These are phyloP conservation scores for Anseranas semipalmata DNA, from an alignment of 2,113 vertebrate species.

Conservation along the genomic window DNA sequence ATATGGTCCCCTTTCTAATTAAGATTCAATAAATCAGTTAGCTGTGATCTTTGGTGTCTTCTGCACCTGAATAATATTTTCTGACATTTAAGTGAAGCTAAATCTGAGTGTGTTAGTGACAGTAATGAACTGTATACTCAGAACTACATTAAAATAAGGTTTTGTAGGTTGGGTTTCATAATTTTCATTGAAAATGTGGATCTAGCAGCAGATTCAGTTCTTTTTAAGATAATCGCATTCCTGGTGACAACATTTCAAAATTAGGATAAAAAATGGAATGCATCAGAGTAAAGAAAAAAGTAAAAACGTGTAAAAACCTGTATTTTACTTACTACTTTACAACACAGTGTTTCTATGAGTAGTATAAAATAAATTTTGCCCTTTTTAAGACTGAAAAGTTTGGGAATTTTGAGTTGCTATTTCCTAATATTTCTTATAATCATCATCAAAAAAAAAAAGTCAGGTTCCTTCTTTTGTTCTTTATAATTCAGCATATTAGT, in stretches of 20 bases:
- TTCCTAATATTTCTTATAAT: not conserved
- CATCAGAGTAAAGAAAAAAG: not conserved
- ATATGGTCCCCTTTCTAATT: conserved; percentile 66
- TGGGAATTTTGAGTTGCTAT: not conserved
- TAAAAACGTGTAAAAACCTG: not conserved
- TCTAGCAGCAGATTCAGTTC: not conserved
- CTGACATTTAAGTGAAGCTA: conserved; percentile 75
- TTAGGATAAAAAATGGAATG: not conserved
- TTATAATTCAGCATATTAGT: not conserved
- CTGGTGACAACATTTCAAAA: not conserved
- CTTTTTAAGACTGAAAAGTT: not conserved
- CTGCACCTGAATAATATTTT: conserved; percentile 70
- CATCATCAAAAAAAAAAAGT: not conserved
- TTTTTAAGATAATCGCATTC: not conserved
- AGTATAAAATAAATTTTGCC: not conserved
- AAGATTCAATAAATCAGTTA: conserved; percentile 67
- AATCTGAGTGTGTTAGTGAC: conserved; percentile 20
- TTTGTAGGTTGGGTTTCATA: not conserved
- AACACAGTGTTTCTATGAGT: not conserved
- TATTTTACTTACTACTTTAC: not conserved
- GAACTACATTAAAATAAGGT: conserved; percentile 54
- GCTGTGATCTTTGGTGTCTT: conserved; percentile 71
- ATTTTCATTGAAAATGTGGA: not conserved
- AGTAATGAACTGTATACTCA: conserved; percentile 58
- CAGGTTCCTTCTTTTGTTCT: not conserved